phyloP scores from a whole-genome alignment of 2,888 invertebrate species.

The Empis livida region DNA sequence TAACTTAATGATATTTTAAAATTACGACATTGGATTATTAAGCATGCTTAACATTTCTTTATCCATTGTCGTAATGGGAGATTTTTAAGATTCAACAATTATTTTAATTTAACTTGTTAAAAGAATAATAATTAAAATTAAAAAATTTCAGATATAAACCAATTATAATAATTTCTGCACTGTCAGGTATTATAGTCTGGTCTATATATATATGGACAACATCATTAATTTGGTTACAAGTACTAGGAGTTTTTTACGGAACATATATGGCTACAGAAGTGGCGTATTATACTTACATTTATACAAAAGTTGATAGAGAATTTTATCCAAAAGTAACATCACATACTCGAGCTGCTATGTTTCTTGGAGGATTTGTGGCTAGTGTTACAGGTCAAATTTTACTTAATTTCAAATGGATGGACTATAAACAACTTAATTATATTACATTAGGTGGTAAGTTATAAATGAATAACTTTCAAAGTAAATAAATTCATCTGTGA shows the following conservation, averaged over 20 bases:
- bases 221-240: constrained; percentile 57
- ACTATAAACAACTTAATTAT: constrained; percentile 55
- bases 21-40: too few relatives aligned
- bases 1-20: too few relatives aligned
- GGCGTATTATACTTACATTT: constrained; percentile 88
- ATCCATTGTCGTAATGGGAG: too few relatives aligned
- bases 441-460: constrained; percentile 45
- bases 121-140: too few relatives aligned
- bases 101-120: too few relatives aligned
- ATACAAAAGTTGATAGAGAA: constrained; percentile 63
- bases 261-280: constrained; percentile 81
- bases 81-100: too few relatives aligned
- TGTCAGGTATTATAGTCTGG: constrained; percentile 63
- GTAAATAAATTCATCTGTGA: too few relatives aligned
- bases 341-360: constrained; percentile 55
- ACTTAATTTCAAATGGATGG: constrained; percentile 42
- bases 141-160: constrained; percentile 64
- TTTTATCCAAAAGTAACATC: constrained; percentile 63
- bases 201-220: constrained; percentile 63
- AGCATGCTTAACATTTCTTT: too few relatives aligned
- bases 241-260: constrained; percentile 60
- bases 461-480: too few relatives aligned
- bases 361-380: constrained; percentile 54
- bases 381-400: constrained; percentile 53
- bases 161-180: constrained; percentile 61